These are phyloP conservation scores for Antheraea assamensis DNA, from an alignment of 2,888 invertebrate species.

Conservation along the genomic window DNA sequence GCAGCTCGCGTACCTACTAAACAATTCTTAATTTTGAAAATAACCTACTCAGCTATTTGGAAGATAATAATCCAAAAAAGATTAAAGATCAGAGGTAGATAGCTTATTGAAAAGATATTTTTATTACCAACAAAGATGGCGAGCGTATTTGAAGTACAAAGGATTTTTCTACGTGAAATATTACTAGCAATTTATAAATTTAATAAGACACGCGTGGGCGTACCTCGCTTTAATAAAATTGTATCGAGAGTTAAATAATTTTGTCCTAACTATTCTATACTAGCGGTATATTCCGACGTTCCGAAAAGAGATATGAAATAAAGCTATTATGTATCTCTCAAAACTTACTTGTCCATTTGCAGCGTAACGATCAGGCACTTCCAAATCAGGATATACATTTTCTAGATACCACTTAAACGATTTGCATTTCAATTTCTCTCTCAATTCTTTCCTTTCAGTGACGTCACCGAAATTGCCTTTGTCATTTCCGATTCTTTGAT, in stretches of 20 bases:
- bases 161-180: conserved; percentile 21
- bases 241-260: neutral
- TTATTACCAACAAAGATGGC: conserved; percentile 16
- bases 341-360: conserved; percentile 95
- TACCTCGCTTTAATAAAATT: conserved; percentile 21
- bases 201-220: conserved; percentile 10
- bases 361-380: conserved; percentile 95
- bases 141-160: conserved; percentile 19
- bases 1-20: neutral
- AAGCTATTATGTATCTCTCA: neutral
- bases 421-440: conserved; percentile 93
- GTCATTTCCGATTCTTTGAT: conserved; percentile 95
- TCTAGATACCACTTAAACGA: conserved; percentile 98
- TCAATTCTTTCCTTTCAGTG: conserved; percentile 87
- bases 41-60: neutral
- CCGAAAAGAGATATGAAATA: neutral
- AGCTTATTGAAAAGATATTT: neutral
- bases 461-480: conserved; percentile 96
- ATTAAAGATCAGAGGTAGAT: conserved; percentile 4
- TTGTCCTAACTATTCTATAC: neutral
- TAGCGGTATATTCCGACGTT: too few species aligned
- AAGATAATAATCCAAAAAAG: conserved; percentile 5
- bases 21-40: neutral
- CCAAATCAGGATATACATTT: conserved; percentile 97
- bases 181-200: conserved; percentile 21